A percentile compares a stretch with the other conserved stretches of the same genome.
phyloP scores from a whole-genome alignment of 2,797 vertebrate species.

The Sebastes cheni region DNA sequence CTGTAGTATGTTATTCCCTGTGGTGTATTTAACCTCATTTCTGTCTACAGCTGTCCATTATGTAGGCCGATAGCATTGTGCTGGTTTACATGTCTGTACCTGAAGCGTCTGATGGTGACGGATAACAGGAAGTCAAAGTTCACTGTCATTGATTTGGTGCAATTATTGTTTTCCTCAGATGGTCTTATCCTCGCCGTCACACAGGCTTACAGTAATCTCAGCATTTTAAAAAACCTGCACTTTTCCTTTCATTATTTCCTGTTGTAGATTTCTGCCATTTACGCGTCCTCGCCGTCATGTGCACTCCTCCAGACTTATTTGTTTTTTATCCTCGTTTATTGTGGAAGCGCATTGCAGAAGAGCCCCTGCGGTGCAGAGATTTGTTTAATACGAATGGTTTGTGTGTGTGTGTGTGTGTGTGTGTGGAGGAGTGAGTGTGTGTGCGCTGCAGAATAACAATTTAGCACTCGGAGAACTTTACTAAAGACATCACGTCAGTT shows the following conservation, averaged over 20 bases:
- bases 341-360: slow-evolving; percentile 18
- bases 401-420: background rate
- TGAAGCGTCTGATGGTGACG: slow-evolving; percentile 3
- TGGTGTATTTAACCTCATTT: too few species aligned
- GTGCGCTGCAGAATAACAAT: slow-evolving; percentile 30
- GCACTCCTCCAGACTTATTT: slow-evolving; percentile 25
- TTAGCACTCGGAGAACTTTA: slow-evolving; percentile 17
- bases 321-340: slow-evolving; percentile 47
- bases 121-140: slow-evolving; percentile 37
- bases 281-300: slow-evolving; percentile 8
- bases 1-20: too few species aligned
- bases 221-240: slow-evolving; percentile 8
- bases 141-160: slow-evolving; percentile 22
- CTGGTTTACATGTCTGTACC: slow-evolving; percentile 16
- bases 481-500: slow-evolving; percentile 54
- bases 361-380: slow-evolving; percentile 34
- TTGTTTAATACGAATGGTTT: slow-evolving; percentile 49
- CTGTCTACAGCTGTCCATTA: slow-evolving; percentile 28
- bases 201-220: slow-evolving; percentile 12
- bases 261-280: slow-evolving; percentile 7
- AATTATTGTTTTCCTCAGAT: slow-evolving; percentile 38
- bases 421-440: background rate
- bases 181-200: slow-evolving; percentile 20
- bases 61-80: slow-evolving; percentile 29
- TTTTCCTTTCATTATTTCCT: slow-evolving; percentile 31